These are phyloP conservation scores for Gymnoscopelus braueri DNA, from an alignment of 2,797 vertebrate genomes.

Conservation along the genomic window DNA sequence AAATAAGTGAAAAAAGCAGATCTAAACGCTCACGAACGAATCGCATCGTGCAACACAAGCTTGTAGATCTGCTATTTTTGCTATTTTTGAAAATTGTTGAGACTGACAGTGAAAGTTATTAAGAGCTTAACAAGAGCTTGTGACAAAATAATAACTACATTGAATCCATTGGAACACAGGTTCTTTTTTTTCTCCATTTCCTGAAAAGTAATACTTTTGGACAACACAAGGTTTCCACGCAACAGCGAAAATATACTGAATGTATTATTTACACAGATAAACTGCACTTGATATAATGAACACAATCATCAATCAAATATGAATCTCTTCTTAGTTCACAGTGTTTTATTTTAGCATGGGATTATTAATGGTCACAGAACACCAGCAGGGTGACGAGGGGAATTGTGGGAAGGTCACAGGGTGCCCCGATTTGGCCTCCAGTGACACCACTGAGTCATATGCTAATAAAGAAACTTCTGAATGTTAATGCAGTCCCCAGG, in stretches of 20 bases:
- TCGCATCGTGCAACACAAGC: too few species aligned
- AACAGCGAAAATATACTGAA: neutral
- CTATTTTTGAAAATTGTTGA: too few species aligned
- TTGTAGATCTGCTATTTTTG: too few species aligned
- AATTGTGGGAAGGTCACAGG: conserved; percentile 77
- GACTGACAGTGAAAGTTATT: too few species aligned
- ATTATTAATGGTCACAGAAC: conserved; percentile 54
- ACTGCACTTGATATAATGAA: conserved; percentile 15
- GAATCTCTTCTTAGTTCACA: conserved; percentile 43
- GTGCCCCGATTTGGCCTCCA: conserved; percentile 71
- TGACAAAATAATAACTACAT: too few species aligned
- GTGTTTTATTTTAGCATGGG: too few species aligned
- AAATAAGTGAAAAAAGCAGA: too few species aligned
- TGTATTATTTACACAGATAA: conserved; percentile 26
- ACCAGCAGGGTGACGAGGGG: conserved; percentile 49
- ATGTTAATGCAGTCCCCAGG: conserved; percentile 55
- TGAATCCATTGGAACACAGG: too few species aligned
- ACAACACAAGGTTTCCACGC: neutral
- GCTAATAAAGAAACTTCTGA: conserved; percentile 73
- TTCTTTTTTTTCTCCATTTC: too few species aligned
- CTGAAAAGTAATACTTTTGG: conserved; percentile 11
- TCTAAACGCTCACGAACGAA: too few species aligned
- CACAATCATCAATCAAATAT: conserved; percentile 37
- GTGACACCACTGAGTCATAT: conserved; percentile 69
- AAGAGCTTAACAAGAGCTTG: too few species aligned